Percentiles rank a stretch among this genome's conserved stretches.
Evolutionary conservation across 2,888 invertebrate genomes (phyloP).

Genomic region (Linnaemya tessellans): DNA sequence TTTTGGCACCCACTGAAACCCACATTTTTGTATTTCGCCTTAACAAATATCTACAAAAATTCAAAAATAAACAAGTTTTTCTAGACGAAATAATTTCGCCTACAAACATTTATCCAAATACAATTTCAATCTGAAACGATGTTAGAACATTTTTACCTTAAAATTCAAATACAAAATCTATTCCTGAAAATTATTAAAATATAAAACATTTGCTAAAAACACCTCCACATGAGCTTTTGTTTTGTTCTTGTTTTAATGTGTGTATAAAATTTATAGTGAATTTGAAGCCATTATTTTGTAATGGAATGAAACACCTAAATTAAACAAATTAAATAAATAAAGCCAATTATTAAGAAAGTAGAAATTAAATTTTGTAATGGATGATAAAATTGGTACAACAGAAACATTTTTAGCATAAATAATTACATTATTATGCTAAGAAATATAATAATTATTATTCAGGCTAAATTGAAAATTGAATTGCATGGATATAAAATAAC

Average conservation of each 20-base stretch:
- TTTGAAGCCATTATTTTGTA: too few species aligned
- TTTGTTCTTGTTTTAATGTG: neutral
- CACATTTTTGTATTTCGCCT: slow-evolving; percentile 44
- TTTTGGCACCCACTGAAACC: slow-evolving; percentile 68
- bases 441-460: too few species aligned
- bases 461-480: too few species aligned
- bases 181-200: slow-evolving; percentile 11
- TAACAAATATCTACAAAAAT: slow-evolving; percentile 23
- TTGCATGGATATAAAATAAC: too few species aligned
- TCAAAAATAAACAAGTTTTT: slow-evolving; percentile 63
- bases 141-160: slow-evolving; percentile 23
- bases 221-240: slow-evolving; percentile 17
- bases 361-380: too few species aligned
- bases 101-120: slow-evolving; percentile 61
- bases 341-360: too few species aligned
- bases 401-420: too few species aligned
- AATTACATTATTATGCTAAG: too few species aligned
- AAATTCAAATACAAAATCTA: neutral
- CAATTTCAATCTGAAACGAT: slow-evolving; percentile 50
- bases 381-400: too few species aligned
- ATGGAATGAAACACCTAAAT: too few species aligned
- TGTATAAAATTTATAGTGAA: too few species aligned
- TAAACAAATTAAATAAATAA: too few species aligned
- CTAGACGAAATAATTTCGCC: slow-evolving; percentile 58
- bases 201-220: slow-evolving; percentile 28